Percentiles rank a stretch among this genome's conserved stretches.
These are phyloP conservation scores for Phylloscopus collybita DNA, from an alignment of 2,797 vertebrate species.

Conservation along the genomic window DNA sequence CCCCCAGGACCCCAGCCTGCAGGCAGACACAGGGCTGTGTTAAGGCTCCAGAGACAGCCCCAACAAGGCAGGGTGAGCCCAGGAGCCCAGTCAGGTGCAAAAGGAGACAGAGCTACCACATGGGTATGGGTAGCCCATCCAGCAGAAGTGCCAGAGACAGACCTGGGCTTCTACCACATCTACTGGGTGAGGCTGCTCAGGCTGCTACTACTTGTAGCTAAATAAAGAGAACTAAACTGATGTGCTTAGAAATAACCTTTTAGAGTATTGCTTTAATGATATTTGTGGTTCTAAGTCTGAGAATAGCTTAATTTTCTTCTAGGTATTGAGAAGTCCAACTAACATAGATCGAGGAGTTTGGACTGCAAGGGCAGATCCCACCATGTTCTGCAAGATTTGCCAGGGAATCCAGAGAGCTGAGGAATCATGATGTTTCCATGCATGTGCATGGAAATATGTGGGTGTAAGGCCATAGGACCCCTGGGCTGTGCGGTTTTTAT, in stretches of 20 bases:
- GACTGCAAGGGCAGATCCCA: not conserved
- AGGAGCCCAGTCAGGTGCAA: not conserved
- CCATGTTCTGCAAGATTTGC: not conserved
- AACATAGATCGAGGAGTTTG: not conserved
- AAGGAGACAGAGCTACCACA: not conserved
- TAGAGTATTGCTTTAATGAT: not conserved
- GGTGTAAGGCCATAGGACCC: not conserved
- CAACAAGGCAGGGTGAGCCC: not conserved
- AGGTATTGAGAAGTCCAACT: not conserved
- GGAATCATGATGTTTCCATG: not conserved
- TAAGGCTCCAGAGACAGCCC: not conserved
- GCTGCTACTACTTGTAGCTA: not conserved
- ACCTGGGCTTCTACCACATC: not conserved
- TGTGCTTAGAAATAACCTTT: not conserved
- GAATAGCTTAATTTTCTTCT: not conserved
- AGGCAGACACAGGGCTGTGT: not conserved
- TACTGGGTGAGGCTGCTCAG: not conserved
- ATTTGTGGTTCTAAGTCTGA: not conserved
- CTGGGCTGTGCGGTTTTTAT: not conserved
- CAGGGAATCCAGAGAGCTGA: not conserved
- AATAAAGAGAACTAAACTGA: not conserved
- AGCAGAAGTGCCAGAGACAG: not conserved
- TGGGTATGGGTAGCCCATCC: accelerated
- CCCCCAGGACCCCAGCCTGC: not conserved
- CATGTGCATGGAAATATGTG: not conserved